Conservation (phyloP, 2,113 vertebrate genomes). For the Otis tarda region DNA sequence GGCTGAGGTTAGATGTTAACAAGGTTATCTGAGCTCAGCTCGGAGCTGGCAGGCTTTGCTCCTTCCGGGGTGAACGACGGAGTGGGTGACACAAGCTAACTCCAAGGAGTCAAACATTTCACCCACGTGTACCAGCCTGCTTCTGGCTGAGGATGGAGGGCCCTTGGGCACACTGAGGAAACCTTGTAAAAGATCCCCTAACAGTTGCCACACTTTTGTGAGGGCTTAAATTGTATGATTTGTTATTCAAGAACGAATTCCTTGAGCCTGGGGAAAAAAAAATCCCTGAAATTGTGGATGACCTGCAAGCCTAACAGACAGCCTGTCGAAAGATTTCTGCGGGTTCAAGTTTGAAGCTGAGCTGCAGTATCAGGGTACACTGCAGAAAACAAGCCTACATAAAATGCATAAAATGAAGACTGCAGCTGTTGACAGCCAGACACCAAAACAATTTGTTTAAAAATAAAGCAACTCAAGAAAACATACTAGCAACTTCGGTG, state of each 20-base stretch:
- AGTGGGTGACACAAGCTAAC: background rate
- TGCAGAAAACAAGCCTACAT: background rate
- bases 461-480: slow-evolving; percentile 23
- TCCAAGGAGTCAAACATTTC: background rate
- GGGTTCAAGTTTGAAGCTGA: background rate
- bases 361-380: background rate
- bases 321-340: background rate
- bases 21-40: background rate
- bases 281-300: background rate
- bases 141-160: background rate
- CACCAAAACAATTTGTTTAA: background rate
- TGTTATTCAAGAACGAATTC: background rate
- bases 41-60: background rate
- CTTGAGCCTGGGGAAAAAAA: background rate
- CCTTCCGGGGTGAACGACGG: background rate
- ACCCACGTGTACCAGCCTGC: accelerated
- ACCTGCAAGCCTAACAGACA: background rate
- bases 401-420: background rate
- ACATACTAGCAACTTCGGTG: background rate
- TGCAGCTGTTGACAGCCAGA: background rate
- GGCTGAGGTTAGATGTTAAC: background rate
- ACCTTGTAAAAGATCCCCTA: background rate
- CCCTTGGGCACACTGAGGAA: background rate
- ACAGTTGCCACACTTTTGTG: background rate
- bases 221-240: background rate